A percentile compares a stretch with the other conserved stretches of the same genome.
phyloP scores from a whole-genome alignment of 2,888 invertebrate genomes.

The Scrobipalpa atriplicella region DNA sequence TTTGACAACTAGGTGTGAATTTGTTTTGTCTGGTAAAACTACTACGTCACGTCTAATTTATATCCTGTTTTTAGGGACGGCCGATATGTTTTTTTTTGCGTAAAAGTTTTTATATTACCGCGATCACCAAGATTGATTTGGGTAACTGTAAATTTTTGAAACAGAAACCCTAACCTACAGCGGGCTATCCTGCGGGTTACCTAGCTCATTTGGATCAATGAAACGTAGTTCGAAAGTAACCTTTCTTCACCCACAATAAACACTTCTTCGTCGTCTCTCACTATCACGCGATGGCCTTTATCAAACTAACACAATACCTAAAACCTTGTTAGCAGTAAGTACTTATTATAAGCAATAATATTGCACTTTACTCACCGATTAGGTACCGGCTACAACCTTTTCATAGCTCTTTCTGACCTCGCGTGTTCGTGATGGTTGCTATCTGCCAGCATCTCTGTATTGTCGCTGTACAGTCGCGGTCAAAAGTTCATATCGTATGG shows the following conservation, averaged over 20 bases:
- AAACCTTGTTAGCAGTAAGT: not conserved
- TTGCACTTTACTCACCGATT: not conserved
- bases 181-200: too few species aligned
- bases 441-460: conserved; percentile 12
- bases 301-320: not conserved
- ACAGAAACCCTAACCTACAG: too few species aligned
- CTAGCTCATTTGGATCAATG: too few species aligned
- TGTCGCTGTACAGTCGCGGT: not conserved
- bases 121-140: too few species aligned
- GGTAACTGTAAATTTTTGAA: too few species aligned
- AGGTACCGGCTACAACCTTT: not conserved
- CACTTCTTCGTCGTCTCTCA: not conserved
- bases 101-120: too few species aligned
- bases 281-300: not conserved
- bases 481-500: not conserved
- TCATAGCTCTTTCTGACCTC: not conserved
- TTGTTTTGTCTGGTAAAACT: too few species aligned
- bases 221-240: not conserved
- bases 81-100: too few species aligned
- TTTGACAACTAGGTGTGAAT: too few species aligned
- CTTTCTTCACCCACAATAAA: not conserved
- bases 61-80: too few species aligned
- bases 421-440: conserved; percentile 20
- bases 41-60: too few species aligned
- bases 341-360: not conserved